Evolutionary conservation across 2,797 vertebrate genomes (phyloP).

Genomic region (Enteromius afrohamiltoni): DNA sequence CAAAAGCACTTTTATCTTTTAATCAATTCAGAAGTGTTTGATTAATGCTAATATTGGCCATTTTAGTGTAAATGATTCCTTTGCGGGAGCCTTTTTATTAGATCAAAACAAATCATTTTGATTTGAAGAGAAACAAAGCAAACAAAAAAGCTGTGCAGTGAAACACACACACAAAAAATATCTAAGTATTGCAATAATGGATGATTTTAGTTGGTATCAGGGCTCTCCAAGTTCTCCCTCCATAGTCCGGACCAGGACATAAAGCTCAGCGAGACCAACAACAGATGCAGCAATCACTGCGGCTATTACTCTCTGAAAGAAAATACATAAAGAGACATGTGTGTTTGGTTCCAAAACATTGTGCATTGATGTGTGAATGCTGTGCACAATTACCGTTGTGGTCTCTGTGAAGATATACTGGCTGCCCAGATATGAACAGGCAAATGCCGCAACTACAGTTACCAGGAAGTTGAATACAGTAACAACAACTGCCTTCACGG

Average conservation of each 20-base stretch:
- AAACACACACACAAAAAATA: neutral
- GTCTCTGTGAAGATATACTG: conserved; percentile 92
- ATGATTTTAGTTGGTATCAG: conserved; percentile 64
- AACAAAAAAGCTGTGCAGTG: neutral
- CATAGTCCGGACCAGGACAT: conserved; percentile 91
- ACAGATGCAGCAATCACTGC: conserved; percentile 92
- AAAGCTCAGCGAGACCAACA: conserved; percentile 94
- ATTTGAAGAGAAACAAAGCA: neutral
- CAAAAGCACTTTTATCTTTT: neutral
- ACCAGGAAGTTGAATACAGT: conserved; percentile 95
- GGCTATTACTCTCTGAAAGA: conserved; percentile 79
- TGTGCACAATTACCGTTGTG: conserved; percentile 78
- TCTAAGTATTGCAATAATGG: neutral
- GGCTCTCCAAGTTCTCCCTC: conserved; percentile 92
- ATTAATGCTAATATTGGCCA: neutral
- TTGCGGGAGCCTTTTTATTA: neutral
- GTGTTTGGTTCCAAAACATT: neutral
- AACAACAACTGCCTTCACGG: conserved; percentile 84
- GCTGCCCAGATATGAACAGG: conserved; percentile 92
- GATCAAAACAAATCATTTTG: neutral
- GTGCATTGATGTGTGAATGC: neutral
- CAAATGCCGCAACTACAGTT: conserved; percentile 89
- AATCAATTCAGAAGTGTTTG: neutral
- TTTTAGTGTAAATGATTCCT: neutral
- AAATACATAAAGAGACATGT: neutral